Evolutionary conservation across 2,113 vertebrate species (phyloP).

Genomic region (Thamnophis sirtalis): DNA sequence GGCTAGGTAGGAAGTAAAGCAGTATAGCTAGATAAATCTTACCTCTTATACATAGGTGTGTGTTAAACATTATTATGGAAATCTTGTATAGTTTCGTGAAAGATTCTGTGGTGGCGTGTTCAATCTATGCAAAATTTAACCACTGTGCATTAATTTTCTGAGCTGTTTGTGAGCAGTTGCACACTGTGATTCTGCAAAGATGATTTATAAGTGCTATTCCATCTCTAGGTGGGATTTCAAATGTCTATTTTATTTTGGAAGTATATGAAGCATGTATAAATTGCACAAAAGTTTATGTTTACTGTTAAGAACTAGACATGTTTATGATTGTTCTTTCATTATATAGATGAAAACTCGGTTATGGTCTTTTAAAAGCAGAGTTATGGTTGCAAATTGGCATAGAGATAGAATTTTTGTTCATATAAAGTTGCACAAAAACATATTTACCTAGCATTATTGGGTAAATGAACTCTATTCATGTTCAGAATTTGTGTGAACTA

Average conservation of each 20-base stretch:
- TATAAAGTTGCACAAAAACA: background rate
- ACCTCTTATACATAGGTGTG: background rate
- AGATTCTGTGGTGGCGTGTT: no score
- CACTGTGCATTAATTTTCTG: background rate
- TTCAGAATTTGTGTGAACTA: background rate
- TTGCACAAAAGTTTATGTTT: background rate
- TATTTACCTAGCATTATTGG: background rate
- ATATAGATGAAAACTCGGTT: background rate
- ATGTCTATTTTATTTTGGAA: background rate
- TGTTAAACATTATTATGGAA: background rate
- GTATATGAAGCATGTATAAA: background rate
- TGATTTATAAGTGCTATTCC: background rate
- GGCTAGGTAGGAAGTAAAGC: background rate
- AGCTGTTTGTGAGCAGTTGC: background rate
- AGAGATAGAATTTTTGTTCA: background rate
- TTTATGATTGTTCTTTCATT: background rate
- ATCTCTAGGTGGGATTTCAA: background rate
- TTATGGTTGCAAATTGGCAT: background rate
- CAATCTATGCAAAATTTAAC: background rate
- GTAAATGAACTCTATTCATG: background rate
- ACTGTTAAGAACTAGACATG: background rate
- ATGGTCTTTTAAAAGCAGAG: background rate
- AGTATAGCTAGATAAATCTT: background rate
- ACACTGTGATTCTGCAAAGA: background rate
- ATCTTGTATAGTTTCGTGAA: background rate